A percentile compares a stretch with the other conserved stretches of the same genome.
Conservation (phyloP, 2,113 vertebrate genomes). For the Mohoua ochrocephala region DNA sequence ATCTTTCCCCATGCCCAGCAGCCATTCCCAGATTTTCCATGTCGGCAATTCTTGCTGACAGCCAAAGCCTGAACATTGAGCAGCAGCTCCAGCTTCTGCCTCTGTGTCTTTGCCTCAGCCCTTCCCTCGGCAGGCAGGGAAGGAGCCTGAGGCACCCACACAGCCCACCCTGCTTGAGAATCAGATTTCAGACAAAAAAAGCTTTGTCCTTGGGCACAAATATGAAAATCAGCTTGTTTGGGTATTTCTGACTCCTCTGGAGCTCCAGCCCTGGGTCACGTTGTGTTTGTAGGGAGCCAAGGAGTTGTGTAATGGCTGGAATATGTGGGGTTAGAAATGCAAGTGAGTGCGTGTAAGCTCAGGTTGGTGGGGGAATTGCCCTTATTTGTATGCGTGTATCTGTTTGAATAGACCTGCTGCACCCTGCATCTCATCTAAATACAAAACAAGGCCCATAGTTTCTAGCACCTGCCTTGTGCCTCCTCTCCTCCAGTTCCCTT, state of each 20-base stretch:
- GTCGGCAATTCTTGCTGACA: neutral
- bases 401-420: neutral
- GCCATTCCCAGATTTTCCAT: neutral
- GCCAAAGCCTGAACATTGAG: neutral
- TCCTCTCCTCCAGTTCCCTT: neutral
- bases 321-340: neutral
- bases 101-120: neutral
- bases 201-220: slow-evolving; percentile 11
- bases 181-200: slow-evolving; percentile 40
- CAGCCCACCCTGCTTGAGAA: neutral
- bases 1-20: neutral
- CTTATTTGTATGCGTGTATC: neutral
- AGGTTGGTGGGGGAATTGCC: neutral
- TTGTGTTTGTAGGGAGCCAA: neutral
- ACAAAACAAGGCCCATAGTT: neutral
- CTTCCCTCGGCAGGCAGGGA: neutral
- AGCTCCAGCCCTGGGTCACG: neutral
- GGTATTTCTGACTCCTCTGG: neutral
- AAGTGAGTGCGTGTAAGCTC: neutral
- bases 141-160: neutral
- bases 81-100: neutral
- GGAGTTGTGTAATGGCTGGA: neutral
- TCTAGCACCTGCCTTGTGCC: neutral
- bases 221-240: slow-evolving; percentile 2
- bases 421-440: neutral